Conservation (phyloP, 2,888 invertebrate species). For the Athetis lepigone region DNA sequence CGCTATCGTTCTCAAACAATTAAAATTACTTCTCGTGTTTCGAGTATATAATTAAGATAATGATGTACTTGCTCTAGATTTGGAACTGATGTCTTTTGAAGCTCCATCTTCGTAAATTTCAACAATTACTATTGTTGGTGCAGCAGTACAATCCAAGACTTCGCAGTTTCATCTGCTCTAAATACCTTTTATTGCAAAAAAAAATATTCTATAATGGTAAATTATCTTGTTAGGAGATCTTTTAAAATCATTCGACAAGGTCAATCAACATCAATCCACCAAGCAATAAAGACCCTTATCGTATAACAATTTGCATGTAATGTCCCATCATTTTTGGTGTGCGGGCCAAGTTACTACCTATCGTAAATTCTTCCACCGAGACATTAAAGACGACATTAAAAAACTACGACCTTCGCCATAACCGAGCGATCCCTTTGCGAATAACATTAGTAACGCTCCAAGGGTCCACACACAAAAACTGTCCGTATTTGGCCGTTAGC, state of each 20-base stretch:
- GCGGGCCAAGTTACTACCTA: conserved; percentile 28
- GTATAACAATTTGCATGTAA: conserved; percentile 41
- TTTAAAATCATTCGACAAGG: conserved; percentile 15
- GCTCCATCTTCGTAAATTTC: background rate
- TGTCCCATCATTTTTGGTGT: conserved; percentile 25
- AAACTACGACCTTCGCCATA: conserved; percentile 70
- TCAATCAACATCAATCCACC: conserved; percentile 11
- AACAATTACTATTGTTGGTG: background rate
- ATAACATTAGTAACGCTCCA: conserved; percentile 68
- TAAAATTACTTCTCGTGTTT: conserved; percentile 30
- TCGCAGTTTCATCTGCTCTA: background rate
- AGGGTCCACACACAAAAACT: conserved; percentile 43
- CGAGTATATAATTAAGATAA: conserved; percentile 13
- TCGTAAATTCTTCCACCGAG: conserved; percentile 45
- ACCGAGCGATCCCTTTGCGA: conserved; percentile 65
- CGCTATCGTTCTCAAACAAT: conserved; percentile 38
- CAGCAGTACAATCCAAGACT: background rate
- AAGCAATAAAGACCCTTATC: conserved; percentile 26
- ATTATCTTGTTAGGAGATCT: conserved; percentile 1
- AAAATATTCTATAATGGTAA: too few relatives aligned
- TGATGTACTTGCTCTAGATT: conserved; percentile 23
- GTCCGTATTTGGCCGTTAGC: conserved; percentile 35
- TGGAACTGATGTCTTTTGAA: conserved; percentile 7
- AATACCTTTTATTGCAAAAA: background rate
- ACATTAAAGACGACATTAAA: conserved; percentile 43